Evolutionary conservation across 2,888 invertebrate species (phyloP), one percentile per base, ranked within the genome.

Genomic region (Falcaria lacertinaria): DNA sequence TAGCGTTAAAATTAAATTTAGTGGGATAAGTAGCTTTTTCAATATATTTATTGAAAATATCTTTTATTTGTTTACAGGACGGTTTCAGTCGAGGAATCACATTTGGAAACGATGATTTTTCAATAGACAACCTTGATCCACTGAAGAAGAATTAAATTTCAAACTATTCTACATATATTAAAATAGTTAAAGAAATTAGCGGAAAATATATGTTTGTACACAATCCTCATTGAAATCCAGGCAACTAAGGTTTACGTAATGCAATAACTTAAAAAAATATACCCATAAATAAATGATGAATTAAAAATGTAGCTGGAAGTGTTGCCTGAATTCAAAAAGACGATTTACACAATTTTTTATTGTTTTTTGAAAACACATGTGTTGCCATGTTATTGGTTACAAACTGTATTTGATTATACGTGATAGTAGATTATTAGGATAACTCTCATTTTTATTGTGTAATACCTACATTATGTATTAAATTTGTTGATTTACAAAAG

Each of bases 31-130:
- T n/a, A n/a, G n/a, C n/a, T n/a, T n/a, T n/a, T n/a, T n/a, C n/a
- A n/a, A n/a, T n/a, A n/a, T n/a, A n/a, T n/a, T n/a, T n/a, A n/a
- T n/a, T n/a, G n/a, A n/a, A n/a, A n/a, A n/a, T n/a, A n/a, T n/a
- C n/a, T n/a, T n/a, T n/a, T n/a, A n/a, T 65, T 74, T 71, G 57
- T 75, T 91, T 86, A 39, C 90, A 97, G 97, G 96, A 94, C 88
- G 96, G 96, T 58, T 96, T 97, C 86, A 96, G 94, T 83, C 91
- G 95, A 83, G 96, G 96, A 58, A 91, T 96, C 69, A 92, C 94
- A 53, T 95, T 97, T 86, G 96, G 96, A 67, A 95, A 96, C 74
- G 97, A 97, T 80, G 97, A 98, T 89, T 98, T 98, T 89, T 96
- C 96, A 60, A 89, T 98, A 83, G 97, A 97, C 78, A 97, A 96